phyloP scores from a whole-genome alignment of 2,797 vertebrate species.

The Sandelia bainsii region DNA sequence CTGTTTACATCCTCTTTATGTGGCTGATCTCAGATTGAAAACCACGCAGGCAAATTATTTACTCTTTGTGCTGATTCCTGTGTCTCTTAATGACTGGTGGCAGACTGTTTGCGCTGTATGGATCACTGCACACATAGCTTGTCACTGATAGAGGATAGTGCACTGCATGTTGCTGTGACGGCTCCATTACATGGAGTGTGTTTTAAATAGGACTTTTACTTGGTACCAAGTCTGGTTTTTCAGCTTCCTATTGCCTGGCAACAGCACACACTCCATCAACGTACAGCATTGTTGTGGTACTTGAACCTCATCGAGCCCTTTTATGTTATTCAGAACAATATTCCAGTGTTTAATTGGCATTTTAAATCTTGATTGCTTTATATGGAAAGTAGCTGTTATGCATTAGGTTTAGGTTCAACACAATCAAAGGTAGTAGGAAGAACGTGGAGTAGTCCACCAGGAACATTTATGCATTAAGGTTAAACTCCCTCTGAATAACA shows the following conservation, averaged over 20 bases:
- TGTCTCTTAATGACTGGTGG: conserved; percentile 20
- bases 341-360: conserved; percentile 21
- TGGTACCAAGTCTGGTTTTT: neutral
- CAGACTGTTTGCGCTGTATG: conserved; percentile 7
- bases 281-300: neutral
- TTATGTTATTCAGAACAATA: conserved; percentile 10
- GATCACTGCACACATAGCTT: conserved; percentile 25
- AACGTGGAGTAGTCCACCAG: neutral
- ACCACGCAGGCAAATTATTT: conserved; percentile 35
- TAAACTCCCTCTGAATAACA: conserved; percentile 24
- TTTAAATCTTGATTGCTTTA: conserved; percentile 41
- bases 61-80: neutral
- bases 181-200: neutral
- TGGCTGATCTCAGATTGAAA: conserved; percentile 12
- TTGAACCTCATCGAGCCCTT: conserved; percentile 19
- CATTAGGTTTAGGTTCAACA: conserved; percentile 8
- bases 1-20: conserved; percentile 8
- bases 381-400: conserved; percentile 20
- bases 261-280: conserved; percentile 18
- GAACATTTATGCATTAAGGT: conserved; percentile 23
- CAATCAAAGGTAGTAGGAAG: conserved; percentile 7
- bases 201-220: conserved; percentile 2
- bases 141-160: conserved; percentile 22
- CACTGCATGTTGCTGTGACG: neutral
- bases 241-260: conserved; percentile 28